Percentiles rank a stretch among this genome's conserved stretches.
These are phyloP conservation scores for Otolemur crassicaudatus DNA, from an alignment of 2,797 vertebrate species.

Conservation along the genomic window DNA sequence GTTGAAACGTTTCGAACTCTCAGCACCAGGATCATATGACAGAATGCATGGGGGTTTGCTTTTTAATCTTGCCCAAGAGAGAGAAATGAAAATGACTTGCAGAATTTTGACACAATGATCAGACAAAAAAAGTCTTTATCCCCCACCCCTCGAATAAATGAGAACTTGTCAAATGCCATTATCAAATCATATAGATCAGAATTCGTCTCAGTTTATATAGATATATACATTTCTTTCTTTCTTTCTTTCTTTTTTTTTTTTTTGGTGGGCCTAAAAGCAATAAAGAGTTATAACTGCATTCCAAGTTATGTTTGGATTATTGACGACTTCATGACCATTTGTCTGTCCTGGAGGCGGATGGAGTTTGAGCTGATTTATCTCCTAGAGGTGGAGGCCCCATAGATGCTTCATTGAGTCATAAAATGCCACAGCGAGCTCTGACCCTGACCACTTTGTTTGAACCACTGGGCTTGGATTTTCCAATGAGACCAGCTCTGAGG, in stretches of 20 bases:
- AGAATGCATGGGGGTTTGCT: conserved; percentile 65
- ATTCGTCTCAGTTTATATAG: conserved; percentile 68
- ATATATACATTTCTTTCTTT: too few relatives aligned
- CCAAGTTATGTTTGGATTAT: conserved; percentile 76
- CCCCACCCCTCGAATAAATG: conserved; percentile 78
- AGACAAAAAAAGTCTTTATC: conserved; percentile 72
- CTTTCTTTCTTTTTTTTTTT: not conserved
- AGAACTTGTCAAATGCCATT: conserved; percentile 79
- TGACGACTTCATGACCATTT: conserved; percentile 68
- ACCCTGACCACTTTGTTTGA: not conserved
- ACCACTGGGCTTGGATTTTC: conserved; percentile 35
- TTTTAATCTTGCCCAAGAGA: conserved; percentile 76
- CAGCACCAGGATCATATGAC: conserved; percentile 64
- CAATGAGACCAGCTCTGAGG: not conserved
- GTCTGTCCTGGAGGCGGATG: conserved; percentile 65
- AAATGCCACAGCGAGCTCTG: conserved; percentile 42
- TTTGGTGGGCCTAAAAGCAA: conserved; percentile 70
- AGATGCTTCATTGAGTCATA: conserved; percentile 37
- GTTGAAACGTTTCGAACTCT: conserved; percentile 77
- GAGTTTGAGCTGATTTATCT: conserved; percentile 75
- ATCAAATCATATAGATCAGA: conserved; percentile 79
- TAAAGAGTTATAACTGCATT: conserved; percentile 77
- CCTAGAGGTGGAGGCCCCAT: not conserved
- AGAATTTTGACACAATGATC: conserved; percentile 72
- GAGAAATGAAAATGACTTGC: conserved; percentile 79